These are phyloP conservation scores for Protaetia brevitarsis DNA, from an alignment of 1,140 invertebrate genomes.

Conservation along the genomic window DNA sequence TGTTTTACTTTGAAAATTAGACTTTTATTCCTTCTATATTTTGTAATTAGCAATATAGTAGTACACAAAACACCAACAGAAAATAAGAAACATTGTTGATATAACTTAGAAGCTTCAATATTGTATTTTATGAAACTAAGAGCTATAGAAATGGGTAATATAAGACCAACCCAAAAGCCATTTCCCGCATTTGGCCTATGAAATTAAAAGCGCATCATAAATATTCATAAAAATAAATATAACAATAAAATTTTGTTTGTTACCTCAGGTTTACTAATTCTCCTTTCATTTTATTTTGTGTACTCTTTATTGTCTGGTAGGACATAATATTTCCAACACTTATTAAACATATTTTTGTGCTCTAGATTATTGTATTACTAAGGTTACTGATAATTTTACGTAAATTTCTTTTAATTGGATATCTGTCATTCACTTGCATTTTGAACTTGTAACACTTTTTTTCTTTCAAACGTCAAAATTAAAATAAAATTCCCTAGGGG, in stretches of 20 bases:
- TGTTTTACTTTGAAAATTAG: conserved; percentile 27
- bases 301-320: not conserved
- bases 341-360: not conserved
- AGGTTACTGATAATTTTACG: not conserved
- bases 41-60: conserved; percentile 35
- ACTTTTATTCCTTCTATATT: conserved; percentile 30
- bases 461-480: not conserved
- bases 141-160: conserved; percentile 52
- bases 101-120: conserved; percentile 46
- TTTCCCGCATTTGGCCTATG: conserved; percentile 51
- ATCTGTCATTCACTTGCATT: too few species aligned
- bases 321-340: not conserved
- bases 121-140: conserved; percentile 46
- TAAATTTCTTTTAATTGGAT: too few species aligned
- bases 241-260: too few species aligned
- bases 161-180: conserved; percentile 56
- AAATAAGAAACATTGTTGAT: conserved; percentile 49
- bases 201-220: too few species aligned
- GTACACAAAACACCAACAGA: conserved; percentile 34
- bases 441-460: too few species aligned
- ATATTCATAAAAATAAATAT: too few species aligned
- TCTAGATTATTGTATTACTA: not conserved
- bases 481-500: conserved; percentile 1
- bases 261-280: not conserved
- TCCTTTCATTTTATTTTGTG: not conserved